These are phyloP conservation scores for Esperia sulphurella DNA, from an alignment of 2,888 invertebrate species.

Conservation along the genomic window DNA sequence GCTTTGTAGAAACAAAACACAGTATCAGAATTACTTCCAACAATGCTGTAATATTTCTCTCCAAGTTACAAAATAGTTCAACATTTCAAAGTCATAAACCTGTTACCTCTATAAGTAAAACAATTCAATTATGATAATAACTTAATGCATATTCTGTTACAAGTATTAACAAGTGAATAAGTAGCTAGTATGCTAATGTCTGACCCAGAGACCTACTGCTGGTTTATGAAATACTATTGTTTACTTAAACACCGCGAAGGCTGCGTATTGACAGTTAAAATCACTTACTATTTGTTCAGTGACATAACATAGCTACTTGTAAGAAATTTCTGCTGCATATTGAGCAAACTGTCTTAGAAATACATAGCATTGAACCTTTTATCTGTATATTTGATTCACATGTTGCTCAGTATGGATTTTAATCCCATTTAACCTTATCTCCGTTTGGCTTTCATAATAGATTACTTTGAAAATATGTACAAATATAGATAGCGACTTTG, in stretches of 20 bases:
- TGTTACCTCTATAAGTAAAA: neutral
- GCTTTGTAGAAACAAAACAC: no score
- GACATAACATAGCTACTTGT: neutral
- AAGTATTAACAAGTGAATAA: neutral
- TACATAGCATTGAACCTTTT: no score
- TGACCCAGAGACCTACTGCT: slow-evolving; percentile 4
- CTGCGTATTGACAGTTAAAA: neutral
- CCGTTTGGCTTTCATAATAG: no score
- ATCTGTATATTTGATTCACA: no score
- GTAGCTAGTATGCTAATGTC: neutral
- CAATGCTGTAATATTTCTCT: neutral
- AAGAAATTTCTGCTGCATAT: neutral
- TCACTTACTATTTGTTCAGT: neutral
- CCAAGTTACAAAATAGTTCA: neutral
- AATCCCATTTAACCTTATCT: no score
- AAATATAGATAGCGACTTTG: no score
- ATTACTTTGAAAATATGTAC: no score
- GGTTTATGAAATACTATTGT: slow-evolving; percentile 2
- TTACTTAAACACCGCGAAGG: slow-evolving; percentile 1
- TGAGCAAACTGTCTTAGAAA: no score
- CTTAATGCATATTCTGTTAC: neutral
- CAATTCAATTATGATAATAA: neutral
- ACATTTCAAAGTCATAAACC: neutral
- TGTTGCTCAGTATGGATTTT: no score
- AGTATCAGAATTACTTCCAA: no score